A percentile compares a stretch with the other conserved stretches of the same genome.
These are phyloP conservation scores for Caradrina clavipalpis DNA, from an alignment of 2,888 invertebrate genomes.

Conservation along the genomic window DNA sequence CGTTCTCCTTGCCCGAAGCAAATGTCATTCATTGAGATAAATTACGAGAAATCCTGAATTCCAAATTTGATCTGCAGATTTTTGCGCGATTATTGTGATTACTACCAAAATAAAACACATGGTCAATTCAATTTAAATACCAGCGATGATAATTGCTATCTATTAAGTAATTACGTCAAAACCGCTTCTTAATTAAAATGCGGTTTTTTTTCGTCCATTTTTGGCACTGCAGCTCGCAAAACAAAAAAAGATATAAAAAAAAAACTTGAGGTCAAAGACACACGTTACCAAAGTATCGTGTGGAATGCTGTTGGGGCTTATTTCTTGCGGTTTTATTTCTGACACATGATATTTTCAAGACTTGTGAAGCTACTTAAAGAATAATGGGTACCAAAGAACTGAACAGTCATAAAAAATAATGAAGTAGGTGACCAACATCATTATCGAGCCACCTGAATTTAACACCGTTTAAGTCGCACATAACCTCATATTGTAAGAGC, in stretches of 20 bases:
- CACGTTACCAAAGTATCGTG: neutral
- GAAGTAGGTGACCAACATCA: neutral
- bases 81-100: slow-evolving; percentile 15
- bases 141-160: slow-evolving; percentile 35
- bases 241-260: neutral
- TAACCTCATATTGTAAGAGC: too few species aligned
- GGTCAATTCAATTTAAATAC: slow-evolving; percentile 42
- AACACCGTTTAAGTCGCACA: neutral
- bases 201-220: slow-evolving; percentile 17
- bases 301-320: slow-evolving; percentile 18
- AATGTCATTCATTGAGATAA: slow-evolving; percentile 37
- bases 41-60: slow-evolving; percentile 42
- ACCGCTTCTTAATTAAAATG: slow-evolving; percentile 24
- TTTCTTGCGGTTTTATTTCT: slow-evolving; percentile 2
- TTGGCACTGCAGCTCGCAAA: slow-evolving; percentile 6
- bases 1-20: slow-evolving; percentile 8
- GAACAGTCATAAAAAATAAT: slow-evolving; percentile 18
- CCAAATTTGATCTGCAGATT: slow-evolving; percentile 35
- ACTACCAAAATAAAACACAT: slow-evolving; percentile 26
- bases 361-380: neutral
- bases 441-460: neutral
- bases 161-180: slow-evolving; percentile 31
- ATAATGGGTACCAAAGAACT: neutral
- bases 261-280: slow-evolving; percentile 37
- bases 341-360: neutral